A percentile compares a stretch with the other conserved stretches of the same genome.
These are phyloP conservation scores for Pseudoatta argentina DNA, from an alignment of 1,140 invertebrate species.

Conservation along the genomic window DNA sequence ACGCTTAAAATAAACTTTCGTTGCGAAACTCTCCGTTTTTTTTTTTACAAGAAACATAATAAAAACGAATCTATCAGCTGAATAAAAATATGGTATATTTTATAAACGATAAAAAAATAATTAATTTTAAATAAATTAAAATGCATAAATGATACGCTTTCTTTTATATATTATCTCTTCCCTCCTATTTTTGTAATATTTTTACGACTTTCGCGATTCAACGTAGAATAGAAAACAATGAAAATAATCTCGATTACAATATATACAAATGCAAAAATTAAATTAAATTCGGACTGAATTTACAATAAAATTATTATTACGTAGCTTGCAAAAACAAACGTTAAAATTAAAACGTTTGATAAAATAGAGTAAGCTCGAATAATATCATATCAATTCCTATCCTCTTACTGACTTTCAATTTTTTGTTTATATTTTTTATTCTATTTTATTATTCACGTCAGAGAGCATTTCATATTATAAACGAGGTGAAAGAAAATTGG, in stretches of 20 bases:
- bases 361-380: slow-evolving; percentile 13
- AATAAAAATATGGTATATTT: slow-evolving; percentile 22
- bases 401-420: slow-evolving; percentile 31
- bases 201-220: not conserved
- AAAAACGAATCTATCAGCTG: slow-evolving; percentile 23
- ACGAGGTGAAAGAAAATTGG: not conserved
- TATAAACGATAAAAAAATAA: slow-evolving; percentile 32
- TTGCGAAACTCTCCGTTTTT: not conserved
- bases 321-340: not conserved
- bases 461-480: not conserved
- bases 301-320: slow-evolving; percentile 63
- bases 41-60: not conserved
- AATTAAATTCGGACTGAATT: slow-evolving; percentile 65
- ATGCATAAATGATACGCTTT: not conserved
- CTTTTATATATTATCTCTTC: not conserved
- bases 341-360: slow-evolving; percentile 31
- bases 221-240: slow-evolving; percentile 24
- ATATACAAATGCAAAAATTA: slow-evolving; percentile 26
- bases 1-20: slow-evolving; percentile 34
- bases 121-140: slow-evolving; percentile 33
- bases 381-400: not conserved
- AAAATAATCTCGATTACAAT: slow-evolving; percentile 54
- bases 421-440: not conserved
- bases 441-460: slow-evolving; percentile 20
- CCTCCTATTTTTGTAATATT: not conserved